Conservation (phyloP, 2,113 vertebrate genomes). For the Brachypodius melanocephalos region DNA sequence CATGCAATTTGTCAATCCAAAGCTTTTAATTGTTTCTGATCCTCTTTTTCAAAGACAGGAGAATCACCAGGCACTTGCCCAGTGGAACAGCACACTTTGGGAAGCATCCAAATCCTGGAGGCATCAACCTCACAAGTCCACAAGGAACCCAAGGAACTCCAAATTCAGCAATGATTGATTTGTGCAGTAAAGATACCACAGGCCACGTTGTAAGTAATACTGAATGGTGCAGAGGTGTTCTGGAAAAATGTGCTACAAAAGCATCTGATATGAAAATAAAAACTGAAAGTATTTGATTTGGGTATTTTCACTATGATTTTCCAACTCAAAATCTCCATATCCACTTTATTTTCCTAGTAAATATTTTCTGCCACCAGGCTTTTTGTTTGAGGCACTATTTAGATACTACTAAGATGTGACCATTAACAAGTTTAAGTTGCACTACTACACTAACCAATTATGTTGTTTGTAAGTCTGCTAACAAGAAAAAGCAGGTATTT, state of each 20-base stretch:
- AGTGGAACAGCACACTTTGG: not conserved
- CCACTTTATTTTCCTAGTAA: not conserved
- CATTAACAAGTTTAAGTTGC: not conserved
- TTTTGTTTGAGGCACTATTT: not conserved
- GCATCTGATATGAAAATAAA: not conserved
- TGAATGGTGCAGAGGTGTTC: not conserved
- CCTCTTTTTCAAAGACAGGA: not conserved
- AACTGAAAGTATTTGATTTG: not conserved
- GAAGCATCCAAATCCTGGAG: not conserved
- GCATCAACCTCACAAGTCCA: not conserved
- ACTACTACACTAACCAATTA: not conserved
- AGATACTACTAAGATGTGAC: not conserved
- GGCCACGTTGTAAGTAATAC: rapidly evolving
- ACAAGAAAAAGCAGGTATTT: not conserved
- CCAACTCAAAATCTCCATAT: not conserved
- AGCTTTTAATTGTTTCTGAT: not conserved
- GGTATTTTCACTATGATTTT: not conserved
- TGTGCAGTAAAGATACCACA: not conserved
- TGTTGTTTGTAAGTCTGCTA: not conserved
- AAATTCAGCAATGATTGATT: not conserved
- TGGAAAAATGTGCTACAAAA: not conserved
- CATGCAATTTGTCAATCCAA: not conserved
- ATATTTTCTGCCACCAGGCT: not conserved
- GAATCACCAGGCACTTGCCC: not conserved
- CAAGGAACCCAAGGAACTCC: not conserved